Base-by-base conservation (phyloP, 2,888 invertebrate species). In the Creontiades dilutus region DNA sequence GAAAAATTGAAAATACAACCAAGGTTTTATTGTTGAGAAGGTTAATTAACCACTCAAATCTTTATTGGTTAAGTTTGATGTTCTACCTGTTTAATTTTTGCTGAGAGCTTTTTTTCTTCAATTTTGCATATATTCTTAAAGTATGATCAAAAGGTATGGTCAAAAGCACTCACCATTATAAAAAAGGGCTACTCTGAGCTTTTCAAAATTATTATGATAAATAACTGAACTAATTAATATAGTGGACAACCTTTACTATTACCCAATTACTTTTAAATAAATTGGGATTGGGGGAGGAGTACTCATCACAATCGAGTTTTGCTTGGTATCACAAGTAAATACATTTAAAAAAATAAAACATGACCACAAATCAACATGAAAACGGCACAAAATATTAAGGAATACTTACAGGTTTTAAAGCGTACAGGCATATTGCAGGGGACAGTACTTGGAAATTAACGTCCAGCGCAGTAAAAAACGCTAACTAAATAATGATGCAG, bases 401-500 rank as follows among this genome's bases (percentile, higher is more conserved):
- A 68, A 68, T 68, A 68, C 68, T 68, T 23, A 68, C 68, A 12
- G 68, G 27, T 23, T 19, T 68, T 68, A 68, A 68, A 68, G 68
- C 68, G 23, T 61, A 19, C 19, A 61, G 19, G 61, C 19, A 16
- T 61, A 14, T 52, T 52, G 16, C 1, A 52, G 52, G 52, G 16
- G 11, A 52, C 13, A 37, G 7, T 37, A 16, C 52, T 61, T 61
- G 19, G 5, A 52, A 16, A 52, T 61, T 61, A 61, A 61, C 19
- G 9, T 23, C 7, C 52, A 52, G 52, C 52, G 3, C 2, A 23
- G 27, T 37, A 2, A 7, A 37, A 7, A 2, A 37, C 7, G 37
- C 68, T 23, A 11, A 12, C 23, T 23, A 68, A 68, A 68, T 68
- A 23, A 91, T 68, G 11, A 81, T 82, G 37, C 92, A 92, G 85